These are phyloP conservation scores for Lepidostoma basale DNA, from an alignment of 1,140 invertebrate species.

Conservation along the genomic window DNA sequence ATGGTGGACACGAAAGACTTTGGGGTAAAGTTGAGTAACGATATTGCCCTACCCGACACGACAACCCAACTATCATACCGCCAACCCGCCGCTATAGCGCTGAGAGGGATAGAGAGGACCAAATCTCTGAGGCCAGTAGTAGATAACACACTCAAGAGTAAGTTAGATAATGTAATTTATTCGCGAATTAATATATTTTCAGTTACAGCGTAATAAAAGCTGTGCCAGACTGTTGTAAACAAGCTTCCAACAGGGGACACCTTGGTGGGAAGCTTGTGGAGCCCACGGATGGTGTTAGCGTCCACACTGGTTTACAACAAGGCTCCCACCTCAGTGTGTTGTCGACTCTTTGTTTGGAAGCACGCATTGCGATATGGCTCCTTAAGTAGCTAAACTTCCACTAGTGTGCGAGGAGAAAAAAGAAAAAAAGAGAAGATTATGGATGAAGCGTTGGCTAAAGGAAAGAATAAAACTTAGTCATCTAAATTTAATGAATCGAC, in stretches of 20 bases:
- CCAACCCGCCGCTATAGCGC: neutral
- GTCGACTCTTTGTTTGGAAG: too few relatives aligned
- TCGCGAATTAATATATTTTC: neutral
- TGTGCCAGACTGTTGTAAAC: too few relatives aligned
- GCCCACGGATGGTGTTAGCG: too few relatives aligned
- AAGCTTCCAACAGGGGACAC: too few relatives aligned
- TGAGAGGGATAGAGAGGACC: conserved; percentile 15
- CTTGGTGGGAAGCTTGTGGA: too few relatives aligned
- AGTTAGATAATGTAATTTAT: neutral
- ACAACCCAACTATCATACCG: neutral
- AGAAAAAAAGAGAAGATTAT: neutral
- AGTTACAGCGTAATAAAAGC: neutral
- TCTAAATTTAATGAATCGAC: too few relatives aligned
- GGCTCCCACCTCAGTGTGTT: too few relatives aligned
- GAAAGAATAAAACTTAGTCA: too few relatives aligned
- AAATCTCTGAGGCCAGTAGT: conserved; percentile 4
- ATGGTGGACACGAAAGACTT: conserved; percentile 16
- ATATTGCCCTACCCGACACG: neutral
- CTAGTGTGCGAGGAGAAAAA: neutral
- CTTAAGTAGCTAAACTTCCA: neutral
- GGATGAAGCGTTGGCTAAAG: neutral
- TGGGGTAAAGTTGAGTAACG: neutral
- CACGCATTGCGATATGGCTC: too few relatives aligned
- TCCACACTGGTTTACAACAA: too few relatives aligned
- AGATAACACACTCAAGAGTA: conserved; percentile 21